Percentiles rank a stretch among this genome's conserved stretches.
Evolutionary conservation across 1,140 invertebrate species (phyloP).

Genomic region (Lepidotrigona ventralis): DNA sequence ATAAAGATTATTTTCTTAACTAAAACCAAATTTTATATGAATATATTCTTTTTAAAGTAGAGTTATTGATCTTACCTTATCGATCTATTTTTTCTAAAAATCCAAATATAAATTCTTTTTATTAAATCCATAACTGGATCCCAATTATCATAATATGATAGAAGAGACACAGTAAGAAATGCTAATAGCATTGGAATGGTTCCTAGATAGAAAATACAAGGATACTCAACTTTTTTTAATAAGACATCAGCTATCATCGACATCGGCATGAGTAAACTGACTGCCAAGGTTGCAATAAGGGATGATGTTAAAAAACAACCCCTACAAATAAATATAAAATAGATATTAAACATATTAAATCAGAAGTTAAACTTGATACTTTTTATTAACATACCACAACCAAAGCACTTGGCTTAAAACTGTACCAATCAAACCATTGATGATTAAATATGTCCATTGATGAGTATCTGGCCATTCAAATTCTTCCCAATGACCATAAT

Average conservation of each 20-base stretch:
- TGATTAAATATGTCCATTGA: slow-evolving; percentile 88
- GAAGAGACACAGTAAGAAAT: slow-evolving; percentile 87
- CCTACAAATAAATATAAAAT: slow-evolving; percentile 80
- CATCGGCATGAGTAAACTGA: slow-evolving; percentile 92
- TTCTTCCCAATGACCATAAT: slow-evolving; percentile 88
- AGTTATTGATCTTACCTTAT: slow-evolving; percentile 74
- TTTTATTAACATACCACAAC: slow-evolving; percentile 86
- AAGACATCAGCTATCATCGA: slow-evolving; percentile 91
- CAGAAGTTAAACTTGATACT: not conserved
- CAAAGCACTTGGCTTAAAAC: slow-evolving; percentile 92
- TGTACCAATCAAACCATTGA: slow-evolving; percentile 93
- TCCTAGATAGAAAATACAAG: slow-evolving; percentile 89
- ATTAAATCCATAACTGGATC: slow-evolving; percentile 88
- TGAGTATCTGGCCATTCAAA: slow-evolving; percentile 90
- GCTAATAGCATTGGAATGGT: slow-evolving; percentile 89
- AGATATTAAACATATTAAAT: not conserved
- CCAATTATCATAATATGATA: slow-evolving; percentile 92
- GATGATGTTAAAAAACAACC: slow-evolving; percentile 95
- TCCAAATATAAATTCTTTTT: slow-evolving; percentile 82
- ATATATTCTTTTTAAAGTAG: slow-evolving; percentile 2
- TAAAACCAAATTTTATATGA: not conserved
- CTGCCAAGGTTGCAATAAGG: slow-evolving; percentile 89
- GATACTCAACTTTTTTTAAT: slow-evolving; percentile 87
- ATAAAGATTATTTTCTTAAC: slow-evolving; percentile 27
- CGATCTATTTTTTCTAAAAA: slow-evolving; percentile 78